These are phyloP conservation scores for Meles meles DNA, from an alignment of 2,113 vertebrate genomes.

Conservation along the genomic window DNA sequence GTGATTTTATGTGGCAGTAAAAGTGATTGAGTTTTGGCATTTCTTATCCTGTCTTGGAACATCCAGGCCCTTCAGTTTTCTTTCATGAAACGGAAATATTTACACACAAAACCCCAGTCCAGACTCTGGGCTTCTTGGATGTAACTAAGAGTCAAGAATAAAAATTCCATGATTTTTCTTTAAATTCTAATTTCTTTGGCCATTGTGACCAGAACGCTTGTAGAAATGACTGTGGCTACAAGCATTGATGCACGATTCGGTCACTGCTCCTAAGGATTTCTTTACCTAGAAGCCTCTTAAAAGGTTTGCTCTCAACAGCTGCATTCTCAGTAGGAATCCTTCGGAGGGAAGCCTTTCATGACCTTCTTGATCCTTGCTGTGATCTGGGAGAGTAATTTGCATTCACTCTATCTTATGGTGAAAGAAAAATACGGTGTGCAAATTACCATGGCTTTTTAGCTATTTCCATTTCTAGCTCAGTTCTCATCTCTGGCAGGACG, in stretches of 20 bases:
- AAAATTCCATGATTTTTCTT: conserved; percentile 10
- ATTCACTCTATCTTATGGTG: not conserved
- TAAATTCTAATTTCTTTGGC: not conserved
- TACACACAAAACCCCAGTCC: not conserved
- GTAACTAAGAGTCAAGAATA: not conserved
- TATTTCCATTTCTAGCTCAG: not conserved
- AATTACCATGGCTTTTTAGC: not conserved
- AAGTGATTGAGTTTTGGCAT: not conserved
- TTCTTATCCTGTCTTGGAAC: not conserved
- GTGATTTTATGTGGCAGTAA: not conserved
- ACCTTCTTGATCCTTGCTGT: not conserved
- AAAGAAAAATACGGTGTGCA: not conserved
- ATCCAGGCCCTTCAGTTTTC: not conserved
- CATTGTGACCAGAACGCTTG: not conserved
- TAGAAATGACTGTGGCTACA: not conserved
- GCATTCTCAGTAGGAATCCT: not conserved
- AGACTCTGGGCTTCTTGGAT: not conserved
- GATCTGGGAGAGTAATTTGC: not conserved
- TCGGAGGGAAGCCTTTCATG: not conserved
- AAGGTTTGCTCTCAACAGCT: not conserved
- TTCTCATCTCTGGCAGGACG: not conserved
- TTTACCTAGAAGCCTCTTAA: not conserved
- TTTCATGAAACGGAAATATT: not conserved
- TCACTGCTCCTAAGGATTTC: not conserved
- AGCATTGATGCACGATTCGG: not conserved